Evolutionary conservation across 1,140 invertebrate species (phyloP), one percentile per base, ranked within the genome.

Genomic region (Chymomyza costata): DNA sequence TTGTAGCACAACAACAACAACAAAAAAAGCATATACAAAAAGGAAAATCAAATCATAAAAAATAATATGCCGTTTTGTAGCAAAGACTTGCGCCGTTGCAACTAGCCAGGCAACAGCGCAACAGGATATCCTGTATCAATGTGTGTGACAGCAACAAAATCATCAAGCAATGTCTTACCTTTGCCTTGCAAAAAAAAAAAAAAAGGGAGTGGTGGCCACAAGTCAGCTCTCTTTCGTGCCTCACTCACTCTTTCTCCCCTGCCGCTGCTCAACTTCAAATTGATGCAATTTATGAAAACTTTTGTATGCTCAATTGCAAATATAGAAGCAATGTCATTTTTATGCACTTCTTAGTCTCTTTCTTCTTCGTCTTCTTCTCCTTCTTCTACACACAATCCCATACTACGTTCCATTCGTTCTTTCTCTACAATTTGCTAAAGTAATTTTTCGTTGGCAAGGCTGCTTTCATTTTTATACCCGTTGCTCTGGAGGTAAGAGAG

Each of bases 281-380:
- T 76, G 71, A 76, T 76, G 71, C 71, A 76, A 76, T 76, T 76
- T 76, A 76, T 76, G 71, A 76, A 76, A 76, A 76, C 65, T 76
- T 76, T 76, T 76, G 71, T 78, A 66, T 71, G 71, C 71, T 76
- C 71, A 76, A 78, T 70, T 76, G 71, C 71, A 58, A 76, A 65
- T 70, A 78, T 66, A 70, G 56, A 70, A 66, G 68, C 61, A 78
- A 65, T 76, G 60, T 76, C 69, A 73, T 73, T 73, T 73, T 76
- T 73, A 69, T 74, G 70, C 70, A 69, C 65, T 74, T 69, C 65
- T 65, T 69, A 17, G 63, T 68, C 25, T 6, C 5, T 10, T 10
- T 28, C 10, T 28, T 5, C 5, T 10, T 28, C 25, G 5, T 28
- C 25, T 28, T 28, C 25, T 6, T 28, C 10, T 28, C 25, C 25